Base-by-base conservation (phyloP, 2,888 invertebrate genomes). In the Rhimphoctona megacephalus region DNA sequence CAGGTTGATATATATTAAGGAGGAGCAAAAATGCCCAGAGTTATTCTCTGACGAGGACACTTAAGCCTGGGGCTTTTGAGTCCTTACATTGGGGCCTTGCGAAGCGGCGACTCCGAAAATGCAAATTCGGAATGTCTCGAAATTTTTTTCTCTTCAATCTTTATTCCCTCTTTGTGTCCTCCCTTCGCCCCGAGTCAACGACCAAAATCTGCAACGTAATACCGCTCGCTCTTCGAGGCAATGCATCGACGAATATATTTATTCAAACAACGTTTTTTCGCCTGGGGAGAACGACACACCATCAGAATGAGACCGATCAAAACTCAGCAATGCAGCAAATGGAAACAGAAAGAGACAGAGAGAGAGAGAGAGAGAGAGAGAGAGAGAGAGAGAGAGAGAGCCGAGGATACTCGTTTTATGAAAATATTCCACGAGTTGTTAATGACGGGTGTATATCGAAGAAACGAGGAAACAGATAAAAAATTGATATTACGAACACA, bases 71-170 rank as follows among this genome's bases (percentile, higher is more conserved):
- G 74, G 61, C 67, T 64, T 57, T 46, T 67, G 79, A 74, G 80
- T 85, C 88, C 89, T 88, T 87, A 88, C 89, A 90, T 73, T 81
- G 64, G 79, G 89, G 80, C 85, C 69, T 73, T 90, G 88, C 88
- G 73, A 73, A 30, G 22, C 17, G n/a, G 33, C 81, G 84, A 87
- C 87, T 78, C 82, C 85, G 82, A 80, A 87, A 89, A 91, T 91
- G 91, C 90, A 90, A 91, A 91, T 91, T 91, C 88, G 87, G 88
- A 90, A 90, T 90, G 89, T 86, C 77, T 83, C 73, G 72, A 66
- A 76, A 52, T 70, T 86, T 81, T 49, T 86, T 84, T 76, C 72
- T 66, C 83, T 77, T 77, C 74, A 61, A 83, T 83, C 80, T 82
- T 74, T 81, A 72, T 81, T 69, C 66, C n/a, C 73, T 30, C 54